Conservation (phyloP, 2,797 vertebrate species). For the Cottoperca gobio region DNA sequence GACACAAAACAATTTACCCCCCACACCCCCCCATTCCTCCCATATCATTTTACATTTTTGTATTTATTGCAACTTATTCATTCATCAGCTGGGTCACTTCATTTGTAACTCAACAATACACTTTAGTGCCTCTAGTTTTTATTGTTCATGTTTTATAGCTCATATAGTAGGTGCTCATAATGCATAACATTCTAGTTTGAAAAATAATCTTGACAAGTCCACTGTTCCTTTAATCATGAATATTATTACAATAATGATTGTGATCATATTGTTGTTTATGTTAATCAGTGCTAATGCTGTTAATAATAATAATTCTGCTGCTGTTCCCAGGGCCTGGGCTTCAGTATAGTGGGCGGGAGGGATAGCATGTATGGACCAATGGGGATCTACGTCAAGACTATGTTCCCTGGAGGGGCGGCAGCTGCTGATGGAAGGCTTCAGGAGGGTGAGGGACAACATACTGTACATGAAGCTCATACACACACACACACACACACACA, state of each 20-base stretch:
- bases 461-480: background rate
- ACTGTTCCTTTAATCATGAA: constrained; percentile 16
- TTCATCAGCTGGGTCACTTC: background rate
- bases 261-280: background rate
- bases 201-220: too few relatives aligned
- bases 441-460: constrained; percentile 85
- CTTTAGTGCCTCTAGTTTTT: background rate
- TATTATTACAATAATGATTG: background rate
- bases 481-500: background rate
- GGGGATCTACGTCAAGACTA: constrained; percentile 97
- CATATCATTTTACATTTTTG: background rate
- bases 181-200: too few relatives aligned
- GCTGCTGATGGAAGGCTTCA: constrained; percentile 93
- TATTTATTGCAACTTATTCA: background rate
- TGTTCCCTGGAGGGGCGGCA: constrained; percentile 93
- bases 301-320: background rate
- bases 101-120: background rate
- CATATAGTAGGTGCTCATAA: background rate
- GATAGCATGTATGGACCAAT: constrained; percentile 96
- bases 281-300: background rate
- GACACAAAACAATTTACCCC: too few relatives aligned
- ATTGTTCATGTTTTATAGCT: background rate
- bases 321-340: constrained; percentile 88
- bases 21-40: background rate
- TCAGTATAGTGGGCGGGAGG: constrained; percentile 95